Evolutionary conservation across 2,113 vertebrate genomes (phyloP), one percentile per base, ranked within the genome.

Genomic region (Bambusicola thoracicus): DNA sequence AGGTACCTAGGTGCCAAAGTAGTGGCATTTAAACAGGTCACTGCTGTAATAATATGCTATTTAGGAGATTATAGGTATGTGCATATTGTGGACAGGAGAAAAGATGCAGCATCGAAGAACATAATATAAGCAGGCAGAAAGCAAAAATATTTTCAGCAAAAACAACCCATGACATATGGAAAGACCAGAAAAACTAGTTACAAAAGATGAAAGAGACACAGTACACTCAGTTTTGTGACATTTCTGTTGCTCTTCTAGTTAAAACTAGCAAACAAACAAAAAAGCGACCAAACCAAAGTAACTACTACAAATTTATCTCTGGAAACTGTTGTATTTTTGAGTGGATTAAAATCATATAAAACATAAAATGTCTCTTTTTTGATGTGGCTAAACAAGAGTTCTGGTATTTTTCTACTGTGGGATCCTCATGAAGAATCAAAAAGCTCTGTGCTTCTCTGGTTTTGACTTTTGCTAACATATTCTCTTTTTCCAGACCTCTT

Each of bases 1-100:
- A 76, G 70, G 36, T 36, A 56, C 27, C 13, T 48, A 87, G 72
- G 22, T 72, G 17, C 11, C 51, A 63, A 93, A 70, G 46, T 30
- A 74, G 19, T 41, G 61, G 7, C 15, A 83, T 66, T 55, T 62
- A 72, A 77, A 8, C 30, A 40, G 19, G 29, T 55, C 21, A 5
- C 49, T 72, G 16, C 8, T 66, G 19, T 16, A 36, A 20, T 34
- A 7, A 8, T 51, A 1, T 0, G 0, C 7, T 85, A 16, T 34
- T 85, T 32, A 72, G n/a, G 11, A 48, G 36, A 11, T 38, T 82
- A 51, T 14, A 24, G n/a, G 41, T 66, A 36, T 20, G 44, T 6
- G 15, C 3, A 3, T 11, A 14, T 13, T 29, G 25, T 67, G 18
- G 32, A 66, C 1, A 14, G 46, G 40, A 81, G n/a, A 61, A 61